Base-by-base conservation (phyloP, 2,888 invertebrate species). In the Leptothorax acervorum region DNA sequence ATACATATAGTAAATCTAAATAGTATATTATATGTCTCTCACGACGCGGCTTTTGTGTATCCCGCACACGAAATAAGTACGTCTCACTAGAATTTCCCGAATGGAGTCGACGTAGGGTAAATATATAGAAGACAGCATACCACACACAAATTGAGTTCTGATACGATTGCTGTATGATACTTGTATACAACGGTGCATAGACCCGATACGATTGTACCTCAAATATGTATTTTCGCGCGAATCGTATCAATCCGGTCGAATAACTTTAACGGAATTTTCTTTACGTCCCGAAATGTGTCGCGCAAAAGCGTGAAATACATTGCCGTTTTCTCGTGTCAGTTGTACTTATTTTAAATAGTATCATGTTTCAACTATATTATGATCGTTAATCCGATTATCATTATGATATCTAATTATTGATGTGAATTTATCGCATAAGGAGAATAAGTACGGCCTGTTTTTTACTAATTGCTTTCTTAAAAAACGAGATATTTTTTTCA, bases 91-190 rank as follows among this genome's bases (percentile, higher is more conserved):
- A 81, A 35, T 70, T 60, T 60, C 60, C 18, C 48, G 35, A 65
- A 55, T 60, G 48, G 28, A 70, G 18, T 60, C 48, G 57, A 60
- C n/a, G 3, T 35, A 63, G 45, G 11, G 48, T 60, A 81, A 81
- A 81, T 71, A 60, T 62, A 39, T 62, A 81, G 57, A 45, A 60
- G 48, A 60, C 39, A 60, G 28, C 12, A 48, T 70, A 39, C 18
- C 79, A 60, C 60, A 23, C 60, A 60, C 60, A 60, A 81, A 81
- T 81, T 71, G 60, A 48, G 48, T 60, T 60, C 45, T 18, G 79
- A 60, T 70, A 79, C 48, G 23, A 68, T 68, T 79, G 79, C 70
- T 5, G 12, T 18, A 35, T 70, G 48, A 70, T 71, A 60, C 60
- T 28, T 79, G 18, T 57, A 66, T 45, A 48, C 42, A 48, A 39